phyloP scores from a whole-genome alignment of 1,140 invertebrate genomes.

The Eumeta japonica region DNA sequence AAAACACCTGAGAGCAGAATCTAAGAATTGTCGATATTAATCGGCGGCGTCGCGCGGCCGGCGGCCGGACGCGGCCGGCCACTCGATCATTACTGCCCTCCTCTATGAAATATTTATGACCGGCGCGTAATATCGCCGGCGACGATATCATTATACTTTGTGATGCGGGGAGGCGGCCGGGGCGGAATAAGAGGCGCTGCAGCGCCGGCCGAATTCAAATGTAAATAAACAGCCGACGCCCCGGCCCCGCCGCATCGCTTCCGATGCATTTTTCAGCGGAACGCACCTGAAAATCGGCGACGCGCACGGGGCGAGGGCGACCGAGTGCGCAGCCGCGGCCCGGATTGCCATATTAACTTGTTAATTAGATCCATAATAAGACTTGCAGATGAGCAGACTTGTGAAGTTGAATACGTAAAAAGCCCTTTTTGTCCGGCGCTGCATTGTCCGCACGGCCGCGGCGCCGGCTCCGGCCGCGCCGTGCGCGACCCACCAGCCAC shows the following conservation, averaged over 20 bases:
- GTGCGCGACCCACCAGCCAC: conserved; percentile 58
- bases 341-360: conserved; percentile 77
- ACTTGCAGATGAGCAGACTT: conserved; percentile 81
- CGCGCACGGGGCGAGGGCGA: conserved; percentile 15
- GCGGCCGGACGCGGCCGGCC: conserved; percentile 30
- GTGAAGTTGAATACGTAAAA: conserved; percentile 60
- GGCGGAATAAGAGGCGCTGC: conserved; percentile 58
- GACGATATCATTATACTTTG: conserved; percentile 61
- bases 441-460: conserved; percentile 59
- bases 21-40: not conserved
- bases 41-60: conserved; percentile 12
- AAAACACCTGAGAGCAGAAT: not conserved
- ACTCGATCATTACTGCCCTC: conserved; percentile 53
- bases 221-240: conserved; percentile 34
- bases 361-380: conserved; percentile 87
- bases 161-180: conserved; percentile 53
- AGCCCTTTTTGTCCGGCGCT: conserved; percentile 59
- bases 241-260: conserved; percentile 16
- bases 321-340: conserved; percentile 50
- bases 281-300: too few species aligned
- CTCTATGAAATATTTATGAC: conserved; percentile 58
- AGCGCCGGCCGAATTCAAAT: conserved; percentile 22
- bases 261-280: conserved; percentile 30
- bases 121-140: conserved; percentile 56
- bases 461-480: conserved; percentile 52